Percentiles rank a stretch among this genome's conserved stretches.
Evolutionary conservation across 1,140 invertebrate species (phyloP).

Genomic region (Drosophila repleta): DNA sequence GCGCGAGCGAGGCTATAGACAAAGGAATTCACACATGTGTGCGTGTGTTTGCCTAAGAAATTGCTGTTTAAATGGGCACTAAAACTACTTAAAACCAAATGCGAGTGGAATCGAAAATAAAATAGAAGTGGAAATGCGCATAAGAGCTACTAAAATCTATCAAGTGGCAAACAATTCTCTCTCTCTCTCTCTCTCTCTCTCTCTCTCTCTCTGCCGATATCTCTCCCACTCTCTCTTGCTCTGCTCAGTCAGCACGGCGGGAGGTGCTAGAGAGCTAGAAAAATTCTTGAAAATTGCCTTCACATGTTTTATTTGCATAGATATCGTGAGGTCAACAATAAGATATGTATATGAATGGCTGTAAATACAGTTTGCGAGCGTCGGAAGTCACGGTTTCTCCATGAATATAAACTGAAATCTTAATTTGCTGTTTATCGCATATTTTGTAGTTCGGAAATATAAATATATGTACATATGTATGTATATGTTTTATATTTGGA

Average conservation of each 20-base stretch:
- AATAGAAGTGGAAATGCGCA: slow-evolving; percentile 27
- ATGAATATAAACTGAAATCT: no score
- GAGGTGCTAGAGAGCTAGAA: slow-evolving; percentile 22
- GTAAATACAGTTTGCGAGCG: neutral
- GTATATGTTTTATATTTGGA: no score
- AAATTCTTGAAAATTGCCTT: slow-evolving; percentile 5
- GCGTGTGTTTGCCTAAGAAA: slow-evolving; percentile 52
- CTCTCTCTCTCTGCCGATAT: slow-evolving; percentile 6
- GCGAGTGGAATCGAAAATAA: slow-evolving; percentile 33
- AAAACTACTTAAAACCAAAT: slow-evolving; percentile 69
- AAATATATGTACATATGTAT: no score
- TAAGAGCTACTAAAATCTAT: slow-evolving; percentile 69
- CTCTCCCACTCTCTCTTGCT: neutral
- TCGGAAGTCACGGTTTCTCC: no score
- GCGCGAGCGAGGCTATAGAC: neutral
- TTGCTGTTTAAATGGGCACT: slow-evolving; percentile 70
- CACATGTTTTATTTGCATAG: slow-evolving; percentile 27
- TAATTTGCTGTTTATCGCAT: no score
- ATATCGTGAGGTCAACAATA: neutral
- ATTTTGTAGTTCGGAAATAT: no score
- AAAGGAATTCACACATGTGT: no score
- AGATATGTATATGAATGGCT: neutral
- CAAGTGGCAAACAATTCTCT: slow-evolving; percentile 48
- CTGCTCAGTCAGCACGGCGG: slow-evolving; percentile 18
- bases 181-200: neutral